Percentiles rank a stretch among this genome's conserved stretches.
Evolutionary conservation across 2,888 invertebrate species (phyloP).

Genomic region (Dinocampus coccinellae): DNA sequence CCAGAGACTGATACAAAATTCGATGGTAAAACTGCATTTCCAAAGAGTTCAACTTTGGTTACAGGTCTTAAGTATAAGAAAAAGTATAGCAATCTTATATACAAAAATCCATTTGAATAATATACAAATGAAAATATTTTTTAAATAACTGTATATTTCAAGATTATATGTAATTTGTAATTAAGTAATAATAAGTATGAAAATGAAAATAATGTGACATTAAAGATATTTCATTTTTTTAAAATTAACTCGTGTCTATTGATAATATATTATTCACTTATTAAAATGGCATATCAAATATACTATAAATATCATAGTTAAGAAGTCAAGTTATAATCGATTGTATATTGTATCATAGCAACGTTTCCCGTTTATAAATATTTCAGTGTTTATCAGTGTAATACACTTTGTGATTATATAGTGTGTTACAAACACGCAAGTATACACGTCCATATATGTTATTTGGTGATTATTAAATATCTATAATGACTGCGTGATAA

Average conservation of each 20-base stretch:
- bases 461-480: not conserved
- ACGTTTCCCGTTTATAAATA: not conserved
- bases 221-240: not conserved
- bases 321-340: not conserved
- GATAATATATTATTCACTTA: not conserved
- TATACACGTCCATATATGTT: not conserved
- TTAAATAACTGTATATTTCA: not conserved
- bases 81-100: constrained; percentile 82
- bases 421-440: constrained; percentile 5
- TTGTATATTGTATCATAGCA: not conserved
- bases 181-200: not conserved
- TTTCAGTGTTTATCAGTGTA: not conserved
- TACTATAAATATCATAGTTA: not conserved
- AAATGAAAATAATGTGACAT: not conserved
- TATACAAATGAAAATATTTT: constrained; percentile 4
- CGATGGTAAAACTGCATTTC: constrained; percentile 86
- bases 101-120: constrained; percentile 70
- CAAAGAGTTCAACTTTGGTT: constrained; percentile 86
- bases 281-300: not conserved
- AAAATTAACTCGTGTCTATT: not conserved
- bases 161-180: not conserved
- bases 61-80: constrained; percentile 85
- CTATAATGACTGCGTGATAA: not conserved
- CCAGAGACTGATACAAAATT: constrained; percentile 81
- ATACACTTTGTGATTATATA: not conserved